These are phyloP conservation scores for Romanomermis culicivorax DNA, from an alignment of 2,888 invertebrate genomes.

Conservation along the genomic window DNA sequence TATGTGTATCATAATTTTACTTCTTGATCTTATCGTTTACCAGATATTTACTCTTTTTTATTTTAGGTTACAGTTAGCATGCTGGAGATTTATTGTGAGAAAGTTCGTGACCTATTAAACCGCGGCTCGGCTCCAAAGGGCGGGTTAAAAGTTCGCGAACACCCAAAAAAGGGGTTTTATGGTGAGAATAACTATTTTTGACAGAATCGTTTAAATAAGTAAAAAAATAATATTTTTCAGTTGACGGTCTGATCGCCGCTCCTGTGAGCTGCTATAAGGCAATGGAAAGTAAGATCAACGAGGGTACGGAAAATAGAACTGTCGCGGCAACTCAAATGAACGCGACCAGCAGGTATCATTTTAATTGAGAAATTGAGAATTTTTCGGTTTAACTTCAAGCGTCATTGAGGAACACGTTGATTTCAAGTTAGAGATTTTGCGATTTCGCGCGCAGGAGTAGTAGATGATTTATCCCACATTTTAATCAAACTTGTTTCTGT, in stretches of 20 bases:
- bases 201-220: constrained; percentile 1
- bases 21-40: neutral
- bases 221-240: constrained; percentile 23
- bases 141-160: constrained; percentile 37
- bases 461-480: too few relatives aligned
- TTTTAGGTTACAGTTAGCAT: constrained; percentile 24
- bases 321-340: constrained; percentile 41
- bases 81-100: constrained; percentile 41
- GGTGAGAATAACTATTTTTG: constrained; percentile 27
- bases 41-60: too few relatives aligned
- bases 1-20: neutral
- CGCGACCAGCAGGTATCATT: constrained; percentile 35
- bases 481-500: too few relatives aligned
- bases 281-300: constrained; percentile 36
- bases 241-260: constrained; percentile 33
- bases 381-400: neutral
- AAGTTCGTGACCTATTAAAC: constrained; percentile 34
- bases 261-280: constrained; percentile 34
- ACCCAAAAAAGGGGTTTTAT: constrained; percentile 39
- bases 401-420: neutral
- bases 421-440: too few relatives aligned
- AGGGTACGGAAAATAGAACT: constrained; percentile 38
- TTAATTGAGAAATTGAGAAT: constrained; percentile 1
- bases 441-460: too few relatives aligned
- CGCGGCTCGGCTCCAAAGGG: constrained; percentile 28